A percentile compares a stretch with the other conserved stretches of the same genome.
phyloP scores from a whole-genome alignment of 2,113 vertebrate species.

The Lophius piscatorius region DNA sequence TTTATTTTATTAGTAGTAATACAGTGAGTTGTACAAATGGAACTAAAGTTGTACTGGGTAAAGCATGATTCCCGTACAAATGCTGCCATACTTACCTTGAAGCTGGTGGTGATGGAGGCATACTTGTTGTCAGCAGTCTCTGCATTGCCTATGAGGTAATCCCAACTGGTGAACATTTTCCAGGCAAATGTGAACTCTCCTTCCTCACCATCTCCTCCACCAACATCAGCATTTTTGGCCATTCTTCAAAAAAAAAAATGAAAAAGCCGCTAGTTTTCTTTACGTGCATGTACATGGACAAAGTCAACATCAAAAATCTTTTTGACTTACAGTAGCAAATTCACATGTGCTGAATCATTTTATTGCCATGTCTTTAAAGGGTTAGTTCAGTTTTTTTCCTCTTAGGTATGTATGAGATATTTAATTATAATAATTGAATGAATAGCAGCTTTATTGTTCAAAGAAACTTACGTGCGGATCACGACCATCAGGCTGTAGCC shows the following conservation, averaged over 20 bases:
- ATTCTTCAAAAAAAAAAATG: constrained; percentile 80
- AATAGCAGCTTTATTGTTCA: neutral
- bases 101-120: constrained; percentile 97
- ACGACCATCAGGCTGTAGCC: constrained; percentile 98
- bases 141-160: constrained; percentile 96
- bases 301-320: neutral
- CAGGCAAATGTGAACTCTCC: constrained; percentile 93
- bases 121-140: constrained; percentile 98
- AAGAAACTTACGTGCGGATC: constrained; percentile 93
- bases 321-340: neutral
- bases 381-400: neutral
- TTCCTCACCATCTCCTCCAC: constrained; percentile 87
- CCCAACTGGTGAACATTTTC: constrained; percentile 99
- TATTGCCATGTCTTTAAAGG: neutral
- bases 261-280: neutral
- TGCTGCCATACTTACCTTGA: constrained; percentile 85
- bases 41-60: neutral
- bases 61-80: neutral
- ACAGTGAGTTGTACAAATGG: neutral
- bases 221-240: constrained; percentile 93
- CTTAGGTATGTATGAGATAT: neutral
- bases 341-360: neutral
- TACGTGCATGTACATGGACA: neutral
- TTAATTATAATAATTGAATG: neutral
- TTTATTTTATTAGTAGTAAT: no score